Evolutionary conservation across 53 echinoderm and acorn worm genomes (phyloP), one percentile per base, ranked within the genome.

Genomic region (Temnopleurus reevesii): DNA sequence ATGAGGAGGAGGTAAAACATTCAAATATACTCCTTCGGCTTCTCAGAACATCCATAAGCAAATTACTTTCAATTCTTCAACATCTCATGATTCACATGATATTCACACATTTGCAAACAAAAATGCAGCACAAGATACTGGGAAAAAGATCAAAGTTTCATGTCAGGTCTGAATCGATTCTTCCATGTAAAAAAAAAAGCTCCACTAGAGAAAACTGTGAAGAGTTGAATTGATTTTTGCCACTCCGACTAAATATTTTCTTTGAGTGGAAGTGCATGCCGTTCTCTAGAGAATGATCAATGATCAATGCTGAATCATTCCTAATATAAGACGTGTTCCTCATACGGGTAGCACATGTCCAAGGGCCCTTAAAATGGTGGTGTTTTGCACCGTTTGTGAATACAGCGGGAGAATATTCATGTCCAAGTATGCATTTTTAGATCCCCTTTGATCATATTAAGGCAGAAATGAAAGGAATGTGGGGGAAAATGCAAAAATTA

Each of bases 231-330:
- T 23, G 71, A 71, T 71, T 23, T 71, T 21, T 15, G 41, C 41
- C 21, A 71, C 41, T 19, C 71, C 1, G 36, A 19, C 38, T 36
- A 71, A 65, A 65, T 71, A 36, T 71, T 71, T 71, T 36, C 41
- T 71, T 6, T 41, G 41, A 71, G 41, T 71, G 71, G 38, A 2
- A 19, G 41, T 71, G 8, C 41, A 71, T 23, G 23, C 15, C 41
- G 19, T 23, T 23, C 21, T 71, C 23, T n/a, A 21, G 71, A 71
- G 21, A 19, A 71, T 71, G 41, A 71, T 71, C 71, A 71, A 71
- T 71, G 71, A 71, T 38, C 38, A 18, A 15, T n/a, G 23, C 71
- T 71, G 71, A 71, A 71, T 71, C 71, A 71, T 41, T n/a, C 71
- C 71, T 8, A 4, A n/a, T 71, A 21, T 41, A 71, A 71, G 71